Evolutionary conservation across 2,113 vertebrate genomes (phyloP).

Genomic region (Raja brachyura): DNA sequence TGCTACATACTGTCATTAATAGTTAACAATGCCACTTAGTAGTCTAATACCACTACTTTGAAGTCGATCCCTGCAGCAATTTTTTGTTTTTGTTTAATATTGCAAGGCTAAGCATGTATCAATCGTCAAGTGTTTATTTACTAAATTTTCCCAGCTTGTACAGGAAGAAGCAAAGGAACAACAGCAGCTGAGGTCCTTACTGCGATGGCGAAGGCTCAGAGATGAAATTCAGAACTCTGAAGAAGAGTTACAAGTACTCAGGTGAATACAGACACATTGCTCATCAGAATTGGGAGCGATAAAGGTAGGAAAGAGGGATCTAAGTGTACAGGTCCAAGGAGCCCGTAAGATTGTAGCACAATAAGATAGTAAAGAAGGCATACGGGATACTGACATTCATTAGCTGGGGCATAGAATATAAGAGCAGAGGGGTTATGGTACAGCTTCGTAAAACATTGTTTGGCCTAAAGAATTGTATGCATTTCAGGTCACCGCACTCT

Average conservation of each 20-base stretch:
- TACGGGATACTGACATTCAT: no score
- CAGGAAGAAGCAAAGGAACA: conserved; percentile 58
- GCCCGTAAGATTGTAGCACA: no score
- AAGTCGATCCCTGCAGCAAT: neutral
- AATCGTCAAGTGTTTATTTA: neutral
- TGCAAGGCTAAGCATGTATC: neutral
- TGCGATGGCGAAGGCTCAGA: conserved; percentile 75
- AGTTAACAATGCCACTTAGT: no score
- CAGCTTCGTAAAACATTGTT: no score
- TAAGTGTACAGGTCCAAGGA: no score
- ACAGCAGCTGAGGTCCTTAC: conserved; percentile 71
- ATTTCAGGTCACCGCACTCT: no score
- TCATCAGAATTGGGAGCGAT: neutral
- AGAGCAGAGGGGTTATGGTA: no score
- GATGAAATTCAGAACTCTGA: conserved; percentile 82
- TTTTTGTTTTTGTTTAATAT: neutral
- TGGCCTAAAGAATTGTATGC: no score
- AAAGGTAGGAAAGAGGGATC: neutral
- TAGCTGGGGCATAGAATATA: no score
- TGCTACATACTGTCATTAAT: no score
- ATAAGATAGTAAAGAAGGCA: no score
- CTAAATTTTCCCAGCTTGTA: conserved; percentile 56
- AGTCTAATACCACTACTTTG: neutral
- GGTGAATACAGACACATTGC: conserved; percentile 56
- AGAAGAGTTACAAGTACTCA: conserved; percentile 81